Evolutionary conservation across 2,113 vertebrate genomes (phyloP), one percentile per base, ranked within the genome.

Genomic region (Hypocryptadius cinnamomeus): DNA sequence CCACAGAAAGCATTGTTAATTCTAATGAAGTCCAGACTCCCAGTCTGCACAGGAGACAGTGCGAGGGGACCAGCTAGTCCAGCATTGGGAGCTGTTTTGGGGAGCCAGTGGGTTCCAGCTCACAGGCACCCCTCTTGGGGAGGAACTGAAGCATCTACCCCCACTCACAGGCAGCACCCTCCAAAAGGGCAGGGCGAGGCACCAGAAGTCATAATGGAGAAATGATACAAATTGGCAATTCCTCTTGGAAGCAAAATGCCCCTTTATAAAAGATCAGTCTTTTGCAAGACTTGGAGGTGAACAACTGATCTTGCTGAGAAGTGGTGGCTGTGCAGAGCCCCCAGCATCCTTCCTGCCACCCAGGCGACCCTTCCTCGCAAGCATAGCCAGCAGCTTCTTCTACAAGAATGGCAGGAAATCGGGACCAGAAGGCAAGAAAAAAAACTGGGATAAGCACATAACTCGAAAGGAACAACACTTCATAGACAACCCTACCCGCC

Each of bases 371-470:
- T 92, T 87, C 87, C 64, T 76, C 7, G 0, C 48, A 78, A 48
- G 69, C 60, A 56, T 22, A 48, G 42, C 72, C 37, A 0, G 54
- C 11, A 10, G 71, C 76, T 93, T 50, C 57, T 39, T 65, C 4
- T 0, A 89, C 74, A 94, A 94, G 76, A 92, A 96, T 94, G 42
- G 68, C 89, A 94, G 95, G 95, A 95, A 96, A 90, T 13, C 18
- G 3, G 66, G 59, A 78, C 56, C 72, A 92, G 87, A 90, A 92
- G 60, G 60, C 74, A 93, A 90, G 85, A 69, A 93, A 92, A 93
- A 92, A 72, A 8, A 11, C 60, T 10, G 2, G 72, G 35, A 76
- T 19, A 86, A 93, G 68, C 24, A 7, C 2, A 19, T 25, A 77
- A 73, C 54, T 95, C 15, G 9, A 79, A 87, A 93, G 72, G 53